These are phyloP conservation scores for Melitaea athalia DNA, from an alignment of 2,888 invertebrate genomes.

Conservation along the genomic window DNA sequence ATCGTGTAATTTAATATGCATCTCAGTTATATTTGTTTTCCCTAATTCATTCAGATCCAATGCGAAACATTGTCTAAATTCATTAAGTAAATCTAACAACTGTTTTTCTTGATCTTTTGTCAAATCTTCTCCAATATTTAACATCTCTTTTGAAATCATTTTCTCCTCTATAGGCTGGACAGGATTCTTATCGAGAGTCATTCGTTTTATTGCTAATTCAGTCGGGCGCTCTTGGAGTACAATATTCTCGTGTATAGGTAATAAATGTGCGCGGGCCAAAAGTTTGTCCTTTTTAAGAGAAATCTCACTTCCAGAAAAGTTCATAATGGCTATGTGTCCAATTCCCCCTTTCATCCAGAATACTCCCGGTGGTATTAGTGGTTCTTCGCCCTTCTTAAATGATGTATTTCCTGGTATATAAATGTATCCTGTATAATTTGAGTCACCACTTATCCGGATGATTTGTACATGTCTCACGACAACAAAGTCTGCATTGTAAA, in stretches of 20 bases:
- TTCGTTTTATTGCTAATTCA: not conserved
- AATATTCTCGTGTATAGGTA: not conserved
- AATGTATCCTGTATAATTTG: not conserved
- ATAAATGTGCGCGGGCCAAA: not conserved
- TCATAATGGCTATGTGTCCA: not conserved
- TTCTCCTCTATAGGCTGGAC: not conserved
- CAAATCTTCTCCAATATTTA: not conserved
- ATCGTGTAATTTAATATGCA: constrained; percentile 37
- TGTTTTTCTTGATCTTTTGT: not conserved
- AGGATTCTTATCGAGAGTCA: not conserved
- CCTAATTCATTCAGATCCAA: constrained; percentile 34
- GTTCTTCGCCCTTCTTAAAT: not conserved
- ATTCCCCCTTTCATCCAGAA: not conserved
- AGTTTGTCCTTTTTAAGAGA: not conserved
- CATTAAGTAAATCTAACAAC: not conserved
- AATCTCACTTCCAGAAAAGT: not conserved
- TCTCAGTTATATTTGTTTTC: constrained; percentile 33
- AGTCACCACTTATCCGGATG: not conserved
- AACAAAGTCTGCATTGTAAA: not conserved
- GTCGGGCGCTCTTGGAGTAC: not conserved
- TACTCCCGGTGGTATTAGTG: not conserved
- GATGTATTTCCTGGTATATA: not conserved
- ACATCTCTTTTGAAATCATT: not conserved
- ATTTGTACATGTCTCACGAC: not conserved
- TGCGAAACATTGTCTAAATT: constrained; percentile 33